A percentile compares a stretch with the other conserved stretches of the same genome.
Conservation (phyloP, 2,113 vertebrate genomes). For the Protobothrops mucrosquamatus region DNA sequence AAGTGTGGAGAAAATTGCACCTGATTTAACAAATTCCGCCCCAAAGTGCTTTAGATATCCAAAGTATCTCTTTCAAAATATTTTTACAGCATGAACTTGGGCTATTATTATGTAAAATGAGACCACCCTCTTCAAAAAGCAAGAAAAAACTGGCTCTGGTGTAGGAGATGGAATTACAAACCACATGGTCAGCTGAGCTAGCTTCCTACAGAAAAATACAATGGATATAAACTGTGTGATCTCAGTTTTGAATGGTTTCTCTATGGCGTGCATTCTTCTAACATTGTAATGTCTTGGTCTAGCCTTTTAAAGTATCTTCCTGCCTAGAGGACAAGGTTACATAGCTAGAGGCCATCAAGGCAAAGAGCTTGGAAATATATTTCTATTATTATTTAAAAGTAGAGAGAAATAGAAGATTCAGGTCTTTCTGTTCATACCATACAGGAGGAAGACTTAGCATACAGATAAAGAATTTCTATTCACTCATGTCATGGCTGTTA, state of each 20-base stretch:
- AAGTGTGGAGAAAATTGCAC: background rate
- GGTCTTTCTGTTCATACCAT: background rate
- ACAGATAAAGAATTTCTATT: background rate
- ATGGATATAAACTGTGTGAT: background rate
- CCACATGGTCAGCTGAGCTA: background rate
- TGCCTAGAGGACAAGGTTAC: background rate
- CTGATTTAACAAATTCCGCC: background rate
- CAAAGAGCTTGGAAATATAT: slow-evolving; percentile 13
- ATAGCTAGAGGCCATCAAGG: slow-evolving; percentile 3
- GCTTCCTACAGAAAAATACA: background rate
- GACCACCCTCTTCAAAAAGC: background rate
- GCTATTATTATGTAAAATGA: background rate
- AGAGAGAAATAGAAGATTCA: background rate
- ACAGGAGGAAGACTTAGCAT: background rate
- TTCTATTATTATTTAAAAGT: background rate
- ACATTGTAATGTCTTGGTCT: background rate
- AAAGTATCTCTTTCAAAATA: background rate
- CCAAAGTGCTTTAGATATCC: background rate
- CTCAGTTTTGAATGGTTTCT: background rate
- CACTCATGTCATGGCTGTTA: background rate
- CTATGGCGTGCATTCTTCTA: background rate
- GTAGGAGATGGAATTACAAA: background rate
- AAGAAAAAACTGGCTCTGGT: background rate
- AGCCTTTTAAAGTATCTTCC: background rate
- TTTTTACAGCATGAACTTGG: background rate